A percentile compares a stretch with the other conserved stretches of the same genome.
These are phyloP conservation scores for Leptogaster cylindrica DNA, from an alignment of 2,888 invertebrate genomes.

Conservation along the genomic window DNA sequence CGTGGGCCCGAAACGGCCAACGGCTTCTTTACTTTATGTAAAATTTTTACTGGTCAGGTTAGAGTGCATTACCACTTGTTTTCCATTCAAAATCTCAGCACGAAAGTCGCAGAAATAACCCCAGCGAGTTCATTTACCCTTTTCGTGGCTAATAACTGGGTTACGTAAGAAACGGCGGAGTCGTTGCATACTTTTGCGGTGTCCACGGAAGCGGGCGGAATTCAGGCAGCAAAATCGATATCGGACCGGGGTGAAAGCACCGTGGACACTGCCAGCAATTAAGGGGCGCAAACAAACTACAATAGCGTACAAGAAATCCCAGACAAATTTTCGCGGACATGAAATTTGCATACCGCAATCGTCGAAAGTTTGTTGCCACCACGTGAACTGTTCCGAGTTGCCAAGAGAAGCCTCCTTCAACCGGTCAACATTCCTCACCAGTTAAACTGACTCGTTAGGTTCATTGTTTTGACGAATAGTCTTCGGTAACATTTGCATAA, in stretches of 20 bases:
- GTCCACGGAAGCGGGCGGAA: conserved; percentile 5
- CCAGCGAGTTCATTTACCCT: conserved; percentile 17
- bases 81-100: background rate
- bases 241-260: conserved; percentile 20
- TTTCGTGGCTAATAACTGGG: conserved; percentile 5
- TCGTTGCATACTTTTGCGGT: conserved; percentile 6
- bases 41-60: background rate
- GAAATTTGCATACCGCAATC: conserved; percentile 5
- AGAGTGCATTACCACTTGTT: background rate
- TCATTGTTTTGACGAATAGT: too few species aligned
- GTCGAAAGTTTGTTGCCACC: too few species aligned
- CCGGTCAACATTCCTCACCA: too few species aligned
- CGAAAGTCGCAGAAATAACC: background rate
- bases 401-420: too few species aligned
- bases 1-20: background rate
- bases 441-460: too few species aligned
- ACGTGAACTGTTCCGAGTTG: too few species aligned
- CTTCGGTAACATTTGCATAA: too few species aligned
- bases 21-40: background rate
- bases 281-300: background rate
- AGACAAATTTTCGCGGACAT: background rate
- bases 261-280: too few species aligned
- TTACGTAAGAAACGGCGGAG: conserved; percentile 16
- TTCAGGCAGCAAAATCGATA: conserved; percentile 12
- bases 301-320: background rate